Percentiles rank a stretch among this genome's conserved stretches.
These are phyloP conservation scores for Poeciliopsis turrubarensis DNA, from an alignment of 2,113 vertebrate genomes.

Conservation along the genomic window DNA sequence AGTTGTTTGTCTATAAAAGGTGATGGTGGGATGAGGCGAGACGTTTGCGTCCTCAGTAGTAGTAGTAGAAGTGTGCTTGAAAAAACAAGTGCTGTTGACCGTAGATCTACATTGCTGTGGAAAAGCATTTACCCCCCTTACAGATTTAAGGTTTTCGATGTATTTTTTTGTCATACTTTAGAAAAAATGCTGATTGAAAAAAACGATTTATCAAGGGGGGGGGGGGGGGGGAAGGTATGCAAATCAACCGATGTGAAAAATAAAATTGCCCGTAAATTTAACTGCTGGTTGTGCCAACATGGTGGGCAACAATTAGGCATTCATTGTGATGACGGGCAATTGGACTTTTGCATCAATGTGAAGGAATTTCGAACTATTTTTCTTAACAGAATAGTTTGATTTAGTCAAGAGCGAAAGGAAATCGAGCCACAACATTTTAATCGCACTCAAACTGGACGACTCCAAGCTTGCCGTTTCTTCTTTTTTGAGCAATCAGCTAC, in stretches of 20 bases:
- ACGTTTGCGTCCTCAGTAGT: constrained; percentile 40
- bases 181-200: neutral
- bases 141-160: neutral
- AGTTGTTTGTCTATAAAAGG: constrained; percentile 27
- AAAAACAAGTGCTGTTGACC: constrained; percentile 70
- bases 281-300: neutral
- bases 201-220: neutral
- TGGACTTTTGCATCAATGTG: neutral
- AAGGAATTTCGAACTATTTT: neutral
- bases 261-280: neutral
- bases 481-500: neutral
- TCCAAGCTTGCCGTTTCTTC: neutral
- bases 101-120: constrained; percentile 35
- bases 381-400: neutral
- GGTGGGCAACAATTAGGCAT: neutral
- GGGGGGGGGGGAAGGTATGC: neutral
- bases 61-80: constrained; percentile 75
- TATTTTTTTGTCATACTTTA: neutral
- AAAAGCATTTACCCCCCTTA: neutral
- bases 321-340: neutral
- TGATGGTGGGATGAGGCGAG: constrained; percentile 38
- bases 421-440: neutral
- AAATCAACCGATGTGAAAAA: neutral
- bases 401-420: neutral
- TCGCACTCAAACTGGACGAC: neutral